These are phyloP conservation scores for Sapayoa aenigma DNA, from an alignment of 2,113 vertebrate genomes.

Conservation along the genomic window DNA sequence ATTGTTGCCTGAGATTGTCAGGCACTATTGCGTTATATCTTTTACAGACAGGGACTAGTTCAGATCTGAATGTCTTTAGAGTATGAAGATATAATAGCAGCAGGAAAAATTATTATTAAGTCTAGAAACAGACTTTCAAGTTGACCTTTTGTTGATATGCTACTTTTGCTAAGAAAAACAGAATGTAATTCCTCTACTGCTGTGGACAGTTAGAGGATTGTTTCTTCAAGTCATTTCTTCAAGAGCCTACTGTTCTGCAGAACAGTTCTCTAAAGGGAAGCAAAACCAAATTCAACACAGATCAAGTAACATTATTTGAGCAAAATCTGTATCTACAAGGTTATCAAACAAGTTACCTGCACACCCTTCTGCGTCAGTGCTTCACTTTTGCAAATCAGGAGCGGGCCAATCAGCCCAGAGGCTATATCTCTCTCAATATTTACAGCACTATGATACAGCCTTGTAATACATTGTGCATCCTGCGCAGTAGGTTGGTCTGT, in stretches of 20 bases:
- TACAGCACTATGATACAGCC: conserved; percentile 92
- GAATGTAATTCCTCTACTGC: not conserved
- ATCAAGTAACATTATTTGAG: not conserved
- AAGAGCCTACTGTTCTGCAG: not conserved
- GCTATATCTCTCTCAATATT: conserved; percentile 85
- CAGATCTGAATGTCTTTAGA: not conserved
- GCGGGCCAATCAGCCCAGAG: conserved; percentile 90
- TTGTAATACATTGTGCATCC: conserved; percentile 89
- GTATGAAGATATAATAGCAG: not conserved
- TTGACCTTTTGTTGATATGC: not conserved
- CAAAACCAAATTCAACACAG: not conserved
- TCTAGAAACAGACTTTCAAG: not conserved
- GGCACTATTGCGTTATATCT: not conserved
- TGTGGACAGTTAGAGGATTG: not conserved
- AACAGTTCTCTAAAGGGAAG: not conserved
- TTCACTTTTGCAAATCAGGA: conserved; percentile 93
- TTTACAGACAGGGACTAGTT: not conserved
- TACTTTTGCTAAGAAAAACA: not conserved
- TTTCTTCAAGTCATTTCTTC: not conserved
- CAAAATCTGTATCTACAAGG: not conserved
- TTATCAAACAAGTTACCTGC: conserved; percentile 79
- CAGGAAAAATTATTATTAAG: not conserved
- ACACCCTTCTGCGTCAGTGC: conserved; percentile 85
- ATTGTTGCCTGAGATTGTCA: not conserved
- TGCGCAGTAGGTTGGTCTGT: conserved; percentile 82